These are phyloP conservation scores for Lycorma delicatula DNA, from an alignment of 1,140 invertebrate species.

Conservation along the genomic window DNA sequence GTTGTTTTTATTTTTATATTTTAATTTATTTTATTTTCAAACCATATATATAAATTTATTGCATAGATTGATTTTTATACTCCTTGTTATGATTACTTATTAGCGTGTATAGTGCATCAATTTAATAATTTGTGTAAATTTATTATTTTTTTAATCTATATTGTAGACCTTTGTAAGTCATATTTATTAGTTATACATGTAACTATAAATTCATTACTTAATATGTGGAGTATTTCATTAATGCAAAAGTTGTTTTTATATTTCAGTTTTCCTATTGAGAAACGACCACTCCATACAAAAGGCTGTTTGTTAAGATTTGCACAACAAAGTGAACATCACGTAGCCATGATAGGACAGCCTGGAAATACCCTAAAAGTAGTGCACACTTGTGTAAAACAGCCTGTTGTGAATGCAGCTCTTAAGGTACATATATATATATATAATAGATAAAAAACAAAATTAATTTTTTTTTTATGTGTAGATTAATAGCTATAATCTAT, in stretches of 20 bases:
- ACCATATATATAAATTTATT: too few species aligned
- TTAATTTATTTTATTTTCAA: too few species aligned
- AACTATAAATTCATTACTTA: neutral
- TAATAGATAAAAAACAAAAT: too few species aligned
- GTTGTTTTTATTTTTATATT: too few species aligned
- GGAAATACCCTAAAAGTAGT: constrained; percentile 50
- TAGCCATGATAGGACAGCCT: constrained; percentile 50
- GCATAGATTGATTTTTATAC: too few species aligned
- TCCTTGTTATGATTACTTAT: neutral
- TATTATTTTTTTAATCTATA: neutral
- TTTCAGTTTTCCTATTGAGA: constrained; percentile 46
- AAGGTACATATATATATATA: too few species aligned
- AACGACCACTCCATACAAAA: constrained; percentile 46
- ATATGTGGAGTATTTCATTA: neutral
- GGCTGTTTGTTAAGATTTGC: constrained; percentile 46
- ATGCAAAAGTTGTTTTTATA: neutral
- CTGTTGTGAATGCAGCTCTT: constrained; percentile 42
- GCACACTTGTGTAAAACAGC: constrained; percentile 45
- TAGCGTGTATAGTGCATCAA: too few species aligned
- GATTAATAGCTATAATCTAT: too few species aligned
- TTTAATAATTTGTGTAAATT: neutral
- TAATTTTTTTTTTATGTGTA: too few species aligned
- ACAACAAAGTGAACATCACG: constrained; percentile 43
- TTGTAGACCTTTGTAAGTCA: neutral
- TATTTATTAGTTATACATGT: neutral